These are phyloP conservation scores for Prunella himalayana DNA, from an alignment of 2,113 vertebrate species.

Conservation along the genomic window DNA sequence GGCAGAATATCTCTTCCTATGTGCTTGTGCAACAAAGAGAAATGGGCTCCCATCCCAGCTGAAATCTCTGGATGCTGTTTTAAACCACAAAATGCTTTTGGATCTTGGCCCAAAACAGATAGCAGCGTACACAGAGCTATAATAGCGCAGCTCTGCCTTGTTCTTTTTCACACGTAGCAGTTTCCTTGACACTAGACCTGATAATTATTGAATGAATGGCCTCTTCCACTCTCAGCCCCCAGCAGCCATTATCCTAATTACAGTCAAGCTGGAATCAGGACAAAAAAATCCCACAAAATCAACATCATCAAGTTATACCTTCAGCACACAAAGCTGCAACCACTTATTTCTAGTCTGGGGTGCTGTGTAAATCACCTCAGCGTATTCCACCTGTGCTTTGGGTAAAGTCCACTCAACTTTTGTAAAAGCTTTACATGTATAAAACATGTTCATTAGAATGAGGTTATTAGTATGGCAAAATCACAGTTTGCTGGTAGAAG, in stretches of 20 bases:
- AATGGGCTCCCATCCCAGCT: not conserved
- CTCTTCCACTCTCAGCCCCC: not conserved
- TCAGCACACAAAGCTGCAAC: not conserved
- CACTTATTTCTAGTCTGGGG: not conserved
- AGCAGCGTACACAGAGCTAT: not conserved
- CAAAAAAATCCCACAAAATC: not conserved
- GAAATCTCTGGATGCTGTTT: slow-evolving; percentile 8
- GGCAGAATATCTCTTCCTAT: not conserved
- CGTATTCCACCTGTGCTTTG: not conserved
- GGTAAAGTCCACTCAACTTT: not conserved
- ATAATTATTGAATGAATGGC: slow-evolving; percentile 24
- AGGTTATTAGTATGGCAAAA: not conserved
- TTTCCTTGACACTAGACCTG: slow-evolving; percentile 19
- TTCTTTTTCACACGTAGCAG: not conserved
- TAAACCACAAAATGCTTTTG: not conserved
- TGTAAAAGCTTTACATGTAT: not conserved
- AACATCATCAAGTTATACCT: not conserved
- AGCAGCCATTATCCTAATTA: slow-evolving; percentile 30
- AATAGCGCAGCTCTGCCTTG: not conserved
- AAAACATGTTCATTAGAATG: not conserved
- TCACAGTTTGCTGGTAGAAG: not conserved
- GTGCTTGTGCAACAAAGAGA: not conserved
- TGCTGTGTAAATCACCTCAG: not conserved
- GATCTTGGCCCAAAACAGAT: slow-evolving; percentile 6
- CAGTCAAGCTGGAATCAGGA: not conserved